Percentiles rank a stretch among this genome's conserved stretches.
These are phyloP conservation scores for Catostomus latipinnis DNA, from an alignment of 2,797 vertebrate species.

Conservation along the genomic window DNA sequence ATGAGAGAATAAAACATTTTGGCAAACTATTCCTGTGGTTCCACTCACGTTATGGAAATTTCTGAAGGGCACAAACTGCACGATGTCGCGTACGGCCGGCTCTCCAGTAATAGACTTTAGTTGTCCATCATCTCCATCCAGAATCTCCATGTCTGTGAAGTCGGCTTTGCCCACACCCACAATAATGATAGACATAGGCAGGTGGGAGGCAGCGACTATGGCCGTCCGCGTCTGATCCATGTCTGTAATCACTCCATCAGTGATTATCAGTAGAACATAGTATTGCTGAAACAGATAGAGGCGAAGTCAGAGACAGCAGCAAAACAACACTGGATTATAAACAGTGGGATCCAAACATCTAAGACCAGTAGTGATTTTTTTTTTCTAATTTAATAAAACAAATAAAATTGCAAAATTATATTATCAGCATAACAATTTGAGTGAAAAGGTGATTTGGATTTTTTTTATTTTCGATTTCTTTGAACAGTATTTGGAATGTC, in stretches of 20 bases:
- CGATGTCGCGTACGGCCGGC: slow-evolving; percentile 89
- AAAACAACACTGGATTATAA: background rate
- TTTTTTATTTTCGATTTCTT: too few species aligned
- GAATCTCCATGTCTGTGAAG: slow-evolving; percentile 94
- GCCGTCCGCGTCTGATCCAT: slow-evolving; percentile 90
- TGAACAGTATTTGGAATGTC: too few species aligned
- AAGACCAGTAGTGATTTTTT: too few species aligned
- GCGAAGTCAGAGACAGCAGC: too few species aligned
- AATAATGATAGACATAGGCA: slow-evolving; percentile 98
- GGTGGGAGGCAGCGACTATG: slow-evolving; percentile 91
- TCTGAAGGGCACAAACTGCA: slow-evolving; percentile 96
- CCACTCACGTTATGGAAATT: slow-evolving; percentile 92
- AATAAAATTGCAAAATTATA: too few species aligned
- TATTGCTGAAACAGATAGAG: slow-evolving; percentile 84
- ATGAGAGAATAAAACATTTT: too few species aligned
- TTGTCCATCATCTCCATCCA: slow-evolving; percentile 89
- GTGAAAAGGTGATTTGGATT: too few species aligned
- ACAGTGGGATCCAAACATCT: too few species aligned
- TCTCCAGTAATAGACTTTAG: slow-evolving; percentile 85
- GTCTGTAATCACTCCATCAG: slow-evolving; percentile 97
- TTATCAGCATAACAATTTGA: too few species aligned
- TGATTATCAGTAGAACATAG: slow-evolving; percentile 94
- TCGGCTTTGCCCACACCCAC: slow-evolving; percentile 93
- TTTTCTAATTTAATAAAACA: too few species aligned
- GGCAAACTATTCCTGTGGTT: too few species aligned